Evolutionary conservation across 2,797 vertebrate genomes (phyloP), one percentile per base, ranked within the genome.

Genomic region (Enteromius radiatus): DNA sequence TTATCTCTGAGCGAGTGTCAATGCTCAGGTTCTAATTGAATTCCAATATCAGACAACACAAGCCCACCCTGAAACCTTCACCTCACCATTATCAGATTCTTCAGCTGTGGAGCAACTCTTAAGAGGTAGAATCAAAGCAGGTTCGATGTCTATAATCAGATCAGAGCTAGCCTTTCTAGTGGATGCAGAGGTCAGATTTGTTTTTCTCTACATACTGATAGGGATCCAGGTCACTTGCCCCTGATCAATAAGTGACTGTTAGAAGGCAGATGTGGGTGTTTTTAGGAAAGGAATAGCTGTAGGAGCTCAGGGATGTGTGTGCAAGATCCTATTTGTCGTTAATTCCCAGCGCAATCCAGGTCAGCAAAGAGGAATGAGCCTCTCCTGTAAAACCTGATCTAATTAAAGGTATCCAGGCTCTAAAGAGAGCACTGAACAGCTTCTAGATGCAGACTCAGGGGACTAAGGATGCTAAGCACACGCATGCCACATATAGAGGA

Each of bases 21-120:
- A 85, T 65, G 91, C 91, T 92, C 90, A 91, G 88, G 83, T 93
- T 93, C 93, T 92, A 94, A 97, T 92, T 95, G 95, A 96, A 97
- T 96, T 95, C 93, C 94, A 92, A 91, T 93, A 94, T 92, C 93
- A 92, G 92, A 92, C 90, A 93, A 84, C 28, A 91, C 93, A 93
- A 88, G 91, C 93, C 88, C 68, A 92, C 92, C 88, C 90, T 82
- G 87, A 86, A 87, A 64, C 84, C 64, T 17, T 71, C 87, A 45
- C 80, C 69, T 49, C 71, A 21, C 76, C 3, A 26, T 67, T 75
- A 69, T 68, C 69, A 81, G 88, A 88, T 69, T 77, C 26, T 63
- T 84, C 84, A 88, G 88, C 83, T 84, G 86, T 88, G 87, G 85
- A 84, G 26, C 59, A 54, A 76, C 28, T 23, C 47, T 76, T 67